Conservation (phyloP, 2,113 vertebrate species). For the Myrmecobius fasciatus region DNA sequence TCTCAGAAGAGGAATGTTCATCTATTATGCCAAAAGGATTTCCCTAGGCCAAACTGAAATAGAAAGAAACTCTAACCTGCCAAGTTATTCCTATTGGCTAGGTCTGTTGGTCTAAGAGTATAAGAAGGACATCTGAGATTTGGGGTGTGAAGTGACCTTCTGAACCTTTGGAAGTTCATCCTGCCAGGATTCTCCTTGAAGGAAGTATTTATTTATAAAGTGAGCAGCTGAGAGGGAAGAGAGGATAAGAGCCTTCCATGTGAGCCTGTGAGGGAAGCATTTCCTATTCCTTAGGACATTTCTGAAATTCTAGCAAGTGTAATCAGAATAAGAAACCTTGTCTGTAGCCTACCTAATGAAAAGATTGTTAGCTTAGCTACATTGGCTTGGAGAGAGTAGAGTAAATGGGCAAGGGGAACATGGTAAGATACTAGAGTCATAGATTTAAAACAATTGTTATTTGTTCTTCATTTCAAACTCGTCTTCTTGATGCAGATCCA, state of each 20-base stretch:
- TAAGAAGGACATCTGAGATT: not conserved
- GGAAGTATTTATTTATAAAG: not conserved
- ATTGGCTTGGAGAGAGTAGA: not conserved
- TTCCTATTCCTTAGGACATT: not conserved
- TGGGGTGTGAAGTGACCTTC: not conserved
- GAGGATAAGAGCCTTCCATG: not conserved
- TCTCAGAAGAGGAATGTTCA: conserved; percentile 35
- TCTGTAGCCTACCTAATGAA: not conserved
- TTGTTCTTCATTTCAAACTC: not conserved
- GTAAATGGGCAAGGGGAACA: not conserved
- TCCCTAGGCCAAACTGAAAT: conserved; percentile 24
- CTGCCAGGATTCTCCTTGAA: conserved; percentile 1
- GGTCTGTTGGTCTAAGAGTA: conserved; percentile 3
- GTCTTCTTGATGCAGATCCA: not conserved
- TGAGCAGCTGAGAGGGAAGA: not conserved
- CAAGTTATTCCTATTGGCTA: conserved; percentile 7
- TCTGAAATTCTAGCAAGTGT: not conserved
- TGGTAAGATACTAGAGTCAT: not conserved
- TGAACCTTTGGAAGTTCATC: not conserved
- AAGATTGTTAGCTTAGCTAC: not conserved
- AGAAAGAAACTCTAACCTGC: not conserved
- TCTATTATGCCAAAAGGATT: not conserved
- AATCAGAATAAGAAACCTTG: not conserved
- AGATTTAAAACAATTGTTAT: not conserved
- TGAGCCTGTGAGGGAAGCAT: not conserved